Conservation (phyloP, 1,140 invertebrate genomes). For the Drosophila gunungcola region DNA sequence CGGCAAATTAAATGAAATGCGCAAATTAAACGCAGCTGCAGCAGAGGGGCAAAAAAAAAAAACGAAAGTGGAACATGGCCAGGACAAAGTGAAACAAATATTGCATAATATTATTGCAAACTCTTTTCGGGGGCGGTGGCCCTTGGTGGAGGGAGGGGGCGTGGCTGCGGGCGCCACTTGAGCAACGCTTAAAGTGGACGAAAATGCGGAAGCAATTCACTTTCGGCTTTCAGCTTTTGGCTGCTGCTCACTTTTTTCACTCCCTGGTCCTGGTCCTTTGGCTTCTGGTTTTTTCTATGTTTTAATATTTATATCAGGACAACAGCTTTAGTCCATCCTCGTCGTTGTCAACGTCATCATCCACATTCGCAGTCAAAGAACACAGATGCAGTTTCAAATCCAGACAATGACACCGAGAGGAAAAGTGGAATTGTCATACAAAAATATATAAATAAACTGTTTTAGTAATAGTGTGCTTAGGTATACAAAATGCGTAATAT, state of each 20-base stretch:
- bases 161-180: conserved; percentile 21
- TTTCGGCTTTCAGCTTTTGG: conserved; percentile 53
- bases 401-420: conserved; percentile 1
- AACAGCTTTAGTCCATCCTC: conserved; percentile 31
- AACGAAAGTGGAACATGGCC: conserved; percentile 20
- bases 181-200: conserved; percentile 52
- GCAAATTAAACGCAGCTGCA: conserved; percentile 46
- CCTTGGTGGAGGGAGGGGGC: conserved; percentile 1
- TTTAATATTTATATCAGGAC: conserved; percentile 75
- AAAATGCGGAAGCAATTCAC: conserved; percentile 74
- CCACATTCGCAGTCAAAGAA: conserved; percentile 13
- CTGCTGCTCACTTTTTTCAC: conserved; percentile 25
- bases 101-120: conserved; percentile 71
- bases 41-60: conserved; percentile 10
- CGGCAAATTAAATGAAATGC: conserved; percentile 61
- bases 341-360: conserved; percentile 64
- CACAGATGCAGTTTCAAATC: conserved; percentile 8
- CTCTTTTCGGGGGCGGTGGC: not conserved
- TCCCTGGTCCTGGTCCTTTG: not conserved
- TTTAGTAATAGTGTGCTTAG: no score
- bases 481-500: no score
- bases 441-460: no score
- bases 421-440: not conserved
- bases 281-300: conserved; percentile 36
- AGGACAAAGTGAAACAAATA: conserved; percentile 70